Conservation (phyloP, 2,888 invertebrate species). For the Nudaria mundana region DNA sequence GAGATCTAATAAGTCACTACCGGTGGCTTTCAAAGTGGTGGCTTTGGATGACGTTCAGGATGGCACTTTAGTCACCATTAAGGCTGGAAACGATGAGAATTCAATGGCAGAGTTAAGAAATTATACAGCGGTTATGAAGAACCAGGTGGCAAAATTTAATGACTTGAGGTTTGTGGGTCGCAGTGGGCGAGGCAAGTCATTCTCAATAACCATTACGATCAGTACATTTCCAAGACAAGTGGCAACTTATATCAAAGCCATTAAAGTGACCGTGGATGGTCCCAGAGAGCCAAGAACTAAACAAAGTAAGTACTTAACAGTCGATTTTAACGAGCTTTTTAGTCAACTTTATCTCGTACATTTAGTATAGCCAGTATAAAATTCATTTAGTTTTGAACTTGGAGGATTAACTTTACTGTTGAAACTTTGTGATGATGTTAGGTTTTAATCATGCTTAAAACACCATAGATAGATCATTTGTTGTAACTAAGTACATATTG, state of each 20-base stretch:
- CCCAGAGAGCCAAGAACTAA: constrained; percentile 98
- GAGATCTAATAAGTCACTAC: constrained; percentile 98
- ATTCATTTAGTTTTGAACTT: no score
- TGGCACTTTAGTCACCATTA: constrained; percentile 95
- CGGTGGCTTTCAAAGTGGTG: constrained; percentile 97
- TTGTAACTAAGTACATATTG: no score
- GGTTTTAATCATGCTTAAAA: no score
- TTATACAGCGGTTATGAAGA: constrained; percentile 96
- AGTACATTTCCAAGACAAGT: constrained; percentile 89
- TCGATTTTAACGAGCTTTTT: constrained; percentile 17
- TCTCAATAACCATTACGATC: constrained; percentile 97
- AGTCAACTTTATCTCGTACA: no score
- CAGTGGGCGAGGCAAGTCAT: constrained; percentile 97
- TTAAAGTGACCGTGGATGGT: constrained; percentile 99
- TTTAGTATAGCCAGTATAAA: no score
- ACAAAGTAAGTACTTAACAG: constrained; percentile 98
- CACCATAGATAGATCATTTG: no score
- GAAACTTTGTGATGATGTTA: no score
- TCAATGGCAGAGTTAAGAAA: constrained; percentile 97
- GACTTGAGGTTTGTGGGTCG: constrained; percentile 98
- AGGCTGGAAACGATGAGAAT: constrained; percentile 99
- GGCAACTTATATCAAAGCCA: constrained; percentile 96
- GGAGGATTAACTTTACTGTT: no score
- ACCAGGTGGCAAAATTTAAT: constrained; percentile 99
- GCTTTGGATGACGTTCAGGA: constrained; percentile 96